Conservation (phyloP, 2,888 invertebrate genomes). For the Copidosoma aretas region DNA sequence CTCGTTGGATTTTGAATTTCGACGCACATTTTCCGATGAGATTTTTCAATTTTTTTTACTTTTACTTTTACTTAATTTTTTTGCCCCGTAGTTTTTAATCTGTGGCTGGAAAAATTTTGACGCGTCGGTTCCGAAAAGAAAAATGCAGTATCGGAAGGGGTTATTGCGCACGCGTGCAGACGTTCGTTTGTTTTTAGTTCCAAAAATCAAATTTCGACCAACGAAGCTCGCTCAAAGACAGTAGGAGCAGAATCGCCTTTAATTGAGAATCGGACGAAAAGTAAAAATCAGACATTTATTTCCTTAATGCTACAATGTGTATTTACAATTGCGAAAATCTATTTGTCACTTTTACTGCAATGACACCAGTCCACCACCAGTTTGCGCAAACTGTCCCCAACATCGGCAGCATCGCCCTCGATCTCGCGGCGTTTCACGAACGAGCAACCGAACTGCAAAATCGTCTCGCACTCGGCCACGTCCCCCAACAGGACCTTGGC, state of each 20-base stretch:
- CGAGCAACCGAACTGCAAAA: conserved; percentile 56
- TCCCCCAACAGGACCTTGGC: conserved; percentile 43
- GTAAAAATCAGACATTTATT: not conserved
- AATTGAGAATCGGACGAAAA: not conserved
- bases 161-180: too few relatives aligned
- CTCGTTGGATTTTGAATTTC: too few relatives aligned
- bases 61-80: too few relatives aligned
- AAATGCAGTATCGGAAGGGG: too few relatives aligned
- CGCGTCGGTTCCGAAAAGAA: too few relatives aligned
- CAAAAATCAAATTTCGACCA: too few relatives aligned
- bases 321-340: not conserved
- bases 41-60: too few relatives aligned
- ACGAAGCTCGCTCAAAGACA: too few relatives aligned
- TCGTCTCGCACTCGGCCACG: conserved; percentile 57
- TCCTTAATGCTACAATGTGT: not conserved
- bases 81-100: too few relatives aligned
- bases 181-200: too few relatives aligned
- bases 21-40: too few relatives aligned
- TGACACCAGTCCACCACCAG: conserved; percentile 11
- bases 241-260: not conserved
- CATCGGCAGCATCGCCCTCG: not conserved
- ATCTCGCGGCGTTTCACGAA: conserved; percentile 33
- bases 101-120: not conserved
- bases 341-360: not conserved
- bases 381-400: conserved; percentile 34